A percentile compares a stretch with the other conserved stretches of the same genome.
Evolutionary conservation across 2,113 vertebrate genomes (phyloP).

Genomic region (Cyrtonyx montezumae): DNA sequence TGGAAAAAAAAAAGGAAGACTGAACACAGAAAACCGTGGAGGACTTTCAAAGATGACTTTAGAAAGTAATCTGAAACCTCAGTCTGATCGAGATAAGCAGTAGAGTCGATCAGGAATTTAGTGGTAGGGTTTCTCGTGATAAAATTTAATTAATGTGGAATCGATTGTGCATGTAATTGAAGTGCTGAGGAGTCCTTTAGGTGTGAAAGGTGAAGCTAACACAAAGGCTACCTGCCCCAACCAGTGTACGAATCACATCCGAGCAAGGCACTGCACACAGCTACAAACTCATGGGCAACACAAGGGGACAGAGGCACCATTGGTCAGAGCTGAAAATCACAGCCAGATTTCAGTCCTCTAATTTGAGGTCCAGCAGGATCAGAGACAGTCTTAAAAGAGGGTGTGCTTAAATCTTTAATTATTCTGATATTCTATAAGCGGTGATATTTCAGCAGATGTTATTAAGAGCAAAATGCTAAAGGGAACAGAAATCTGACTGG

Average conservation of each 20-base stretch:
- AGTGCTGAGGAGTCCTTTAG: accelerated
- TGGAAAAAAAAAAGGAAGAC: not conserved
- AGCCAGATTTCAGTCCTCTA: not conserved
- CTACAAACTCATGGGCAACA: not conserved
- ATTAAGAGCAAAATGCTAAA: not conserved
- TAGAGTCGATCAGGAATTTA: not conserved
- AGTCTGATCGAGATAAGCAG: not conserved
- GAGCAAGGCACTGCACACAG: accelerated
- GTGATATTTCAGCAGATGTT: not conserved
- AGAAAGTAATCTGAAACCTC: constrained; percentile 14
- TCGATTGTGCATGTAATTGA: not conserved
- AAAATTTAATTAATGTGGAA: constrained; percentile 1
- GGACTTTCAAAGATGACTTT: not conserved
- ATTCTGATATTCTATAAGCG: not conserved
- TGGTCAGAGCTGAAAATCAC: accelerated
- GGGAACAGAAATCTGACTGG: not conserved
- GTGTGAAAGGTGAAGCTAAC: not conserved
- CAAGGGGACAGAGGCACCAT: not conserved
- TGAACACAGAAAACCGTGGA: not conserved
- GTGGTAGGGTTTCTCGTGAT: not conserved
- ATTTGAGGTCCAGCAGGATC: not conserved
- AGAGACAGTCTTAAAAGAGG: not conserved
- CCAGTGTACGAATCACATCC: not conserved
- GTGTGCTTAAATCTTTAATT: not conserved
- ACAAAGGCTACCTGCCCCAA: not conserved